These are phyloP conservation scores for Furnarius figulus DNA, from an alignment of 2,113 vertebrate species.

Conservation along the genomic window DNA sequence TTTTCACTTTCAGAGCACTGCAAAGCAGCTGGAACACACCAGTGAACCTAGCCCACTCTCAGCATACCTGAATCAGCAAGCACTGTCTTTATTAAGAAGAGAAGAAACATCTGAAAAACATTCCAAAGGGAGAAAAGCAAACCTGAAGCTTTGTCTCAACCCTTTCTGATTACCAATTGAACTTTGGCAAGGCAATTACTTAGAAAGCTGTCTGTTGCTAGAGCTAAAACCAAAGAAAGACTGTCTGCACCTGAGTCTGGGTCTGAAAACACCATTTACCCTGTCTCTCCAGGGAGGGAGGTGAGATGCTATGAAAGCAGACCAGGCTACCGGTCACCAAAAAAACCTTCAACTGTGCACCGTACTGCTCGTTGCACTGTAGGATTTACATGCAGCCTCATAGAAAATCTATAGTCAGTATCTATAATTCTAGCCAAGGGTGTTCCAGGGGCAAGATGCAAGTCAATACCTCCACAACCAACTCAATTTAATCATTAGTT, in stretches of 20 bases:
- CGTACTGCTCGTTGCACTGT: background rate
- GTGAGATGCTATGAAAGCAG: background rate
- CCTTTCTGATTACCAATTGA: background rate
- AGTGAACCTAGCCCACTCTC: background rate
- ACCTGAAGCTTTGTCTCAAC: background rate
- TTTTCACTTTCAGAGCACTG: constrained; percentile 1
- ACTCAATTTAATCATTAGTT: background rate
- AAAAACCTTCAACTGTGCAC: background rate
- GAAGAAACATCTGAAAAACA: background rate
- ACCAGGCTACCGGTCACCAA: background rate
- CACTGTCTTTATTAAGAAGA: background rate
- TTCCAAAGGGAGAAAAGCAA: background rate
- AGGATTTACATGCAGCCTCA: accelerated
- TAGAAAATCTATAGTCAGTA: background rate
- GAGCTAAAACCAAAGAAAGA: background rate
- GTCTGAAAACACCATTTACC: background rate
- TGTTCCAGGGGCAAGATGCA: background rate
- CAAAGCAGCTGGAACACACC: background rate
- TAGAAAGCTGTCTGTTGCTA: background rate
- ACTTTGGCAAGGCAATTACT: background rate
- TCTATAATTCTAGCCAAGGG: background rate
- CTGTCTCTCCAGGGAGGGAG: background rate
- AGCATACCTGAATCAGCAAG: background rate
- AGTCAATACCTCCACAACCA: background rate
- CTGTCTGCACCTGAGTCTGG: background rate